Conservation (phyloP, 1,140 invertebrate genomes). For the Papilio helenus region DNA sequence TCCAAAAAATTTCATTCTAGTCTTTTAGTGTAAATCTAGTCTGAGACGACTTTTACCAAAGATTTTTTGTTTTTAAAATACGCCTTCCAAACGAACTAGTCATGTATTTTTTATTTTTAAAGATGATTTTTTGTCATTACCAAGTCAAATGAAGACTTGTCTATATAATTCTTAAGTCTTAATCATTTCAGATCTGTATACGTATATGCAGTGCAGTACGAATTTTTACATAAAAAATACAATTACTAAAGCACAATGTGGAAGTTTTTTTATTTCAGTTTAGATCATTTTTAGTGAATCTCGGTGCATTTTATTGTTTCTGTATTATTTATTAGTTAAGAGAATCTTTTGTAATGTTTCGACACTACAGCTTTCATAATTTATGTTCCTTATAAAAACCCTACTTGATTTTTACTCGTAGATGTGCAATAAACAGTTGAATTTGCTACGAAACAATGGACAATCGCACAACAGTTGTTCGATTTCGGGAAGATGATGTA, state of each 20-base stretch:
- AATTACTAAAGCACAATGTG: conserved; percentile 23
- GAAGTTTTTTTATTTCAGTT: conserved; percentile 24
- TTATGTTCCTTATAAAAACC: not conserved
- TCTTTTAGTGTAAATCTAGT: conserved; percentile 34
- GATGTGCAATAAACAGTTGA: no score
- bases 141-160: not conserved
- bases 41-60: conserved; percentile 31
- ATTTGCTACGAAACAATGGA: no score
- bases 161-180: conserved; percentile 38
- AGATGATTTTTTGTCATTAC: not conserved
- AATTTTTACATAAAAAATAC: conserved; percentile 24
- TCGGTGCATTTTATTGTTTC: conserved; percentile 33
- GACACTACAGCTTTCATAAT: conserved; percentile 3
- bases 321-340: conserved; percentile 35
- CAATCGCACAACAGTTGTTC: no score
- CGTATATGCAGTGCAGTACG: not conserved
- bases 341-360: conserved; percentile 29
- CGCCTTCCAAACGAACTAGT: conserved; percentile 34
- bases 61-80: conserved; percentile 33
- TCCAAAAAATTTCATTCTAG: conserved; percentile 9
- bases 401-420: no score
- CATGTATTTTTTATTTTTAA: conserved; percentile 23
- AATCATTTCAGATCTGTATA: not conserved
- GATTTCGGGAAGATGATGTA: no score
- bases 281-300: conserved; percentile 32